Conservation (phyloP, 1,140 invertebrate species). For the Panulirus ornatus region DNA sequence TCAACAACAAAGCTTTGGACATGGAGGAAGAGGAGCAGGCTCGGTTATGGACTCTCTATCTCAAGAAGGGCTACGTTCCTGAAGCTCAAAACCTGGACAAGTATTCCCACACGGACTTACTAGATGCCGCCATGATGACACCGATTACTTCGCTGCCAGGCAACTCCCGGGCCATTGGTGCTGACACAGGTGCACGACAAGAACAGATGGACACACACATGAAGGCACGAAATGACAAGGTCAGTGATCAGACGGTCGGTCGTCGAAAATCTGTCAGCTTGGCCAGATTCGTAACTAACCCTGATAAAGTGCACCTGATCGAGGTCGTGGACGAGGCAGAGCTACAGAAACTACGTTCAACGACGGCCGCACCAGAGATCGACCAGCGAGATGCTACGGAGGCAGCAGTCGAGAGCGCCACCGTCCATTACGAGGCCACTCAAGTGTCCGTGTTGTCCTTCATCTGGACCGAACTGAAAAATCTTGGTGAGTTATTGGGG, state of each 20-base stretch:
- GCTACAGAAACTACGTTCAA: neutral
- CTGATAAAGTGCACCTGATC: conserved; percentile 31
- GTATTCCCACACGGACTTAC: neutral
- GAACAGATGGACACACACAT: neutral
- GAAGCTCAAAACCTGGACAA: neutral
- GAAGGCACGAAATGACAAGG: neutral
- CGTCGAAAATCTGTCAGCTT: neutral
- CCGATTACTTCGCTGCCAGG: neutral
- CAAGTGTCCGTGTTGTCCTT: conserved; percentile 6
- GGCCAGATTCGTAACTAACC: conserved; percentile 40
- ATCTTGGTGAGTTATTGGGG: conserved; percentile 45
- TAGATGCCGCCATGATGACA: neutral
- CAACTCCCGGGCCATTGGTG: neutral
- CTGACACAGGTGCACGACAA: neutral
- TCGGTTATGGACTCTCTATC: conserved; percentile 23
- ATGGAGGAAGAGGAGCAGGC: conserved; percentile 20
- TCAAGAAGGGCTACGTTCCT: conserved; percentile 29
- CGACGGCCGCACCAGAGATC: neutral
- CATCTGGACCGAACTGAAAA: conserved; percentile 43
- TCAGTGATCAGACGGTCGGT: too few species aligned
- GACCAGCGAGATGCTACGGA: conserved; percentile 15
- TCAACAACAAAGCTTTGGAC: conserved; percentile 39
- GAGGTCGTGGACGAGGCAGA: conserved; percentile 39
- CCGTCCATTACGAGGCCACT: conserved; percentile 45
- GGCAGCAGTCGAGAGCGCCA: neutral